These are phyloP conservation scores for Pantherophis guttatus DNA, from an alignment of 2,113 vertebrate genomes.

Conservation along the genomic window DNA sequence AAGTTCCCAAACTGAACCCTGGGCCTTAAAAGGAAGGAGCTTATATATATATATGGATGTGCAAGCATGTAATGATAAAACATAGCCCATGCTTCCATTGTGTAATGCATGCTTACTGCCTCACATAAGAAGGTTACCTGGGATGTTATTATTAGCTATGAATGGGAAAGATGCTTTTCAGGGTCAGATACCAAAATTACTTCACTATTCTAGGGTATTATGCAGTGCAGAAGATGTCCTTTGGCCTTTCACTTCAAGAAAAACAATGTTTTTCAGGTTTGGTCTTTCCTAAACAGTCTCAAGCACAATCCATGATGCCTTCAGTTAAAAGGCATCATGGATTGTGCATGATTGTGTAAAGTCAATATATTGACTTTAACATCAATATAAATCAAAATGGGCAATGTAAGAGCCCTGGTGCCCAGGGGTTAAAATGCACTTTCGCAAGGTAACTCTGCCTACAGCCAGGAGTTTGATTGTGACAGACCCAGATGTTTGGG, in stretches of 20 bases:
- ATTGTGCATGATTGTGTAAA: no score
- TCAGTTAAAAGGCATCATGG: background rate
- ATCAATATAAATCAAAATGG: background rate
- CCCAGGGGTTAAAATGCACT: background rate
- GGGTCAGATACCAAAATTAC: background rate
- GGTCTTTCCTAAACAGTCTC: background rate
- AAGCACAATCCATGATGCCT: background rate
- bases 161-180: background rate
- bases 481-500: background rate
- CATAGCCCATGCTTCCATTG: background rate
- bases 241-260: background rate
- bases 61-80: background rate
- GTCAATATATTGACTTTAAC: background rate
- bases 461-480: background rate
- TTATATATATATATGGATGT: background rate
- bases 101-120: background rate
- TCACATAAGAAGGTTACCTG: background rate
- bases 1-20: background rate
- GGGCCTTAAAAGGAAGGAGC: background rate
- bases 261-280: background rate
- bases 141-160: background rate
- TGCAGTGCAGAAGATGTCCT: background rate
- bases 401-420: background rate
- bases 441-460: background rate
- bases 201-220: background rate